Conservation (phyloP, 2,888 invertebrate genomes). For the Cryptus armator region DNA sequence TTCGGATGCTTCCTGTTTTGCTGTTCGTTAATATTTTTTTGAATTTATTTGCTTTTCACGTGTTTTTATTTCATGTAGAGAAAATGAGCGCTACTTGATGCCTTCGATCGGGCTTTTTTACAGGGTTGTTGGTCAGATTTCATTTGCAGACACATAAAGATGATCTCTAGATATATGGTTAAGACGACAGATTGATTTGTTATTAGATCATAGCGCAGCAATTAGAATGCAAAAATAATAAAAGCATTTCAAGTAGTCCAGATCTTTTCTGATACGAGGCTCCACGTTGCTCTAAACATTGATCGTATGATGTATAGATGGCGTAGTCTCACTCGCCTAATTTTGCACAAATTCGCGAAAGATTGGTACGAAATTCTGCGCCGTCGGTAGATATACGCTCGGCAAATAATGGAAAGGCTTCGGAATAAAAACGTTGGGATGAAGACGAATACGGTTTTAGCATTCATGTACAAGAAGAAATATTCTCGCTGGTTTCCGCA, state of each 20-base stretch:
- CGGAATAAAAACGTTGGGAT: constrained; percentile 17
- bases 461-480: constrained; percentile 47
- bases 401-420: constrained; percentile 22
- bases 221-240: no score
- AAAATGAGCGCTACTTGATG: no score
- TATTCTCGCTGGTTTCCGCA: constrained; percentile 47
- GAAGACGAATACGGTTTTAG: constrained; percentile 44
- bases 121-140: no score
- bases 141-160: no score
- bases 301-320: not conserved
- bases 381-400: not conserved
- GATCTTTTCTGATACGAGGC: no score
- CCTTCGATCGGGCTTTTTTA: no score
- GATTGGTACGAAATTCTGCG: constrained; percentile 22
- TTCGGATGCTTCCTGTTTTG: not conserved
- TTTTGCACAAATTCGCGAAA: not conserved
- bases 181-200: no score
- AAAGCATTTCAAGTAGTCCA: no score
- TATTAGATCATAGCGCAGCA: no score
- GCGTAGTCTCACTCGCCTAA: not conserved
- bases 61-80: no score
- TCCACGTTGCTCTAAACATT: no score
- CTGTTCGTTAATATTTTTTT: not conserved
- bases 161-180: no score
- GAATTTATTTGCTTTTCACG: not conserved